Evolutionary conservation across 2,113 vertebrate species (phyloP), one percentile per base, ranked within the genome.

Genomic region (Eubucco bourcierii): DNA sequence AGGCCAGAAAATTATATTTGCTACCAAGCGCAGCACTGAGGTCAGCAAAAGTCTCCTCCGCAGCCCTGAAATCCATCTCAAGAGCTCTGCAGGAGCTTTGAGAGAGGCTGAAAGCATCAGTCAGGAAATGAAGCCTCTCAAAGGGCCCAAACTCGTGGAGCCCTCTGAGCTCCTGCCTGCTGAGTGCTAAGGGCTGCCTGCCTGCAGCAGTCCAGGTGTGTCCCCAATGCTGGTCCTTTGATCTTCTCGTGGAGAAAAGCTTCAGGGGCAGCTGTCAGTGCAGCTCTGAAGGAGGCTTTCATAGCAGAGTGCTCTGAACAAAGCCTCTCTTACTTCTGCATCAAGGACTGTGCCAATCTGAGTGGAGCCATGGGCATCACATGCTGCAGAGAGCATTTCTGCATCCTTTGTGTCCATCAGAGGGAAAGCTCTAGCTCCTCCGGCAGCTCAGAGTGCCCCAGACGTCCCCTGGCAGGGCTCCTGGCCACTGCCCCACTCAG

Each of bases 301-400:
- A 0, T 72, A 82, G 61, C 7, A 6, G 63, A 81, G 94, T 6
- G 19, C 71, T 58, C 53, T 27, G 59, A 88, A 88, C 75, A 94
- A 88, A 91, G 53, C 52, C 56, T 29, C 66, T 90, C 47, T 80
- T 93, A 80, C 24, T 91, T 94, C 89, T 84, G 90, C 87, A 84
- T 92, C 78, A 76, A 87, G 80, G 58, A 50, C 81, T n/a, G 28
- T 13, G 50, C 66, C 52, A 55, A 74, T 44, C 79, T 61, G 60
- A 87, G 76, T 17, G 47, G 34, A 79, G 90, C 87, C 81, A 73
- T 2, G 63, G 89, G 91, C 94, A 95, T 59, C 10, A 12, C 71
- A 66, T 39, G 79, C 55, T 18, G 56, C 75, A 76, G 67, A 94
- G 67, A 70, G 72, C 78, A 89, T 76, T 82, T 66, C 50, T 72